Base-by-base conservation (phyloP, 2,113 vertebrate species). In the Penelope pileata region DNA sequence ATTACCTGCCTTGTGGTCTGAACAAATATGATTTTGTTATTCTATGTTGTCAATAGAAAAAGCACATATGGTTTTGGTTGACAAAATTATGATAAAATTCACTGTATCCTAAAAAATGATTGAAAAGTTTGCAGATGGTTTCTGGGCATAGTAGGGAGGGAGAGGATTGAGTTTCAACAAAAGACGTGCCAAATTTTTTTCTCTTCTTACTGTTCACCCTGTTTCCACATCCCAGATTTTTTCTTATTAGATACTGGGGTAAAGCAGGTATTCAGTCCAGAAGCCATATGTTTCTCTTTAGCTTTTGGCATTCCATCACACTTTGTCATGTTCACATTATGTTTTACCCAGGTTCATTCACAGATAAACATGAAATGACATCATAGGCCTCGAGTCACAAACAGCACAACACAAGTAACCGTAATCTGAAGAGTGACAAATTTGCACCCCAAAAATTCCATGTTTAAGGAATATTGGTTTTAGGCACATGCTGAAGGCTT, bases 1-100 rank as follows among this genome's bases (percentile, higher is more conserved):
- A 98, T 97, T 97, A 98, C 97, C 97, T 98, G 97, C 95, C 92
- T 97, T 94, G 95, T 78, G 96, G 96, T 97, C 95, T 97, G 97
- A 98, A 97, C 97, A 98, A 98, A 98, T 97, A 97, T 93, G 96
- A 98, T 98, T 98, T 96, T 96, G 96, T 97, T 98, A 97, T 95
- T 97, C 96, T 92, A n/a, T 94, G 96, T 97, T 97, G 98, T 98
- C 97, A 96, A 96, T 97, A 95, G 96, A 85, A 87, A 91, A 92
- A 95, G 95, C 97, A 97, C 98, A 98, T 98, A 95, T 98, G 98
- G 97, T 98, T 98, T 95, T 94, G 95, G 94, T 98, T 97, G 97
- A 96, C 94, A 97, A 97, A 98, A 98, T 97, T 97, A 98, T 97
- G 98, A 97, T 98, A 98, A 98, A 98, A 98, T 98, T 98, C 98